Conservation (phyloP, 2,888 invertebrate species). For the Ceriagrion tenellum region DNA sequence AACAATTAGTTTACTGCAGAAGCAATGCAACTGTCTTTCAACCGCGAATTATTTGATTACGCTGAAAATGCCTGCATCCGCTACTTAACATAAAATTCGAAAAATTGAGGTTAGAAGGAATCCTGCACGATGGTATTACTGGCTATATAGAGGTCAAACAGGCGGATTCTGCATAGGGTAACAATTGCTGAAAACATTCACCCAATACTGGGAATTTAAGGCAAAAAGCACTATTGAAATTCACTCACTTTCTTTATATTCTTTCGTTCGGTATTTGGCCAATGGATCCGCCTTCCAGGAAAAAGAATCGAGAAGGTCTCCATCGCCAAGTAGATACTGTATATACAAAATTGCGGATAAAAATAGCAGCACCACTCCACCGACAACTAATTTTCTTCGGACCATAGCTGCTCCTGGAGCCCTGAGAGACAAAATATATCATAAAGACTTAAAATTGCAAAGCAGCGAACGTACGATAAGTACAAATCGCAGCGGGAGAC, state of each 20-base stretch:
- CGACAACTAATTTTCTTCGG: slow-evolving; percentile 48
- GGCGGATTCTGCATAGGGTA: background rate
- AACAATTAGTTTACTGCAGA: background rate
- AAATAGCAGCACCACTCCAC: background rate
- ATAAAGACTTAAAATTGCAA: background rate
- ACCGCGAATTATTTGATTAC: background rate
- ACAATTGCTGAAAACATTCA: background rate
- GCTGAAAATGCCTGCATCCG: background rate
- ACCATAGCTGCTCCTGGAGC: slow-evolving; percentile 4
- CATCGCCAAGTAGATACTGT: slow-evolving; percentile 51
- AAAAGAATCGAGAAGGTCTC: slow-evolving; percentile 27
- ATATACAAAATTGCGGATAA: slow-evolving; percentile 47
- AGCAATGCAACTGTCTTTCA: background rate
- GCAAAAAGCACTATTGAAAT: background rate
- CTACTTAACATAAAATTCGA: background rate
- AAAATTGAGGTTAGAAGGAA: background rate
- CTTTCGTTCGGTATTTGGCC: slow-evolving; percentile 44
- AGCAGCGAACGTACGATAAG: too few species aligned
- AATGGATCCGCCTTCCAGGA: slow-evolving; percentile 47
- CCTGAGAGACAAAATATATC: background rate
- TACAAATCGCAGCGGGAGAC: background rate
- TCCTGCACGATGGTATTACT: background rate
- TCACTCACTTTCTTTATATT: slow-evolving; percentile 58
- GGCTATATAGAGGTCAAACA: background rate
- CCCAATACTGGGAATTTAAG: too few species aligned